Conservation (phyloP, 2,888 invertebrate species). For the Agonopterix heracliana region DNA sequence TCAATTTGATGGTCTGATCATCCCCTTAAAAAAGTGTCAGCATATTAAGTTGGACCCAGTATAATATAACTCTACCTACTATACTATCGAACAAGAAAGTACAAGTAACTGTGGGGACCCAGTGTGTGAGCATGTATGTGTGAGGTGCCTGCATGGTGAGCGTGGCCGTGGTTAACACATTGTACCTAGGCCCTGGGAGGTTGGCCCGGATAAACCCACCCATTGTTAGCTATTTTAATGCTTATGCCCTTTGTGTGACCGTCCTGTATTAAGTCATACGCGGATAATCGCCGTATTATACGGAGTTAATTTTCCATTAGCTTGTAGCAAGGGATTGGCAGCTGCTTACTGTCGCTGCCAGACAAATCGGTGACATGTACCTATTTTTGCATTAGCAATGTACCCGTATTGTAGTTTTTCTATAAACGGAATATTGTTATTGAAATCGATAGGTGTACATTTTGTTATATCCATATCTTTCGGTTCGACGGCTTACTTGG, state of each 20-base stretch:
- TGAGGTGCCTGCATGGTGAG: conserved; percentile 16
- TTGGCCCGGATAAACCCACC: conserved; percentile 64
- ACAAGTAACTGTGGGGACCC: neutral
- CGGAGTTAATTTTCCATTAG: conserved; percentile 70
- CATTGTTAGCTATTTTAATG: conserved; percentile 73
- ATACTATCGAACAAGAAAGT: neutral
- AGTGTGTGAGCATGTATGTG: neutral
- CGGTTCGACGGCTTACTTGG: no score
- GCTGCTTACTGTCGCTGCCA: conserved; percentile 52
- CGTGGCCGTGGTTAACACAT: conserved; percentile 42
- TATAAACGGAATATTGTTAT: conserved; percentile 2
- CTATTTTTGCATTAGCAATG: conserved; percentile 12
- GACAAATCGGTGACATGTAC: conserved; percentile 38
- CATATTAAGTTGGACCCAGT: no score
- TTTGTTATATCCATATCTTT: no score
- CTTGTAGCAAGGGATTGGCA: conserved; percentile 50
- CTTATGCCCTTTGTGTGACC: conserved; percentile 66
- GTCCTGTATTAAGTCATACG: conserved; percentile 71
- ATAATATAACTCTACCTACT: no score
- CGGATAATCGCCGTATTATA: conserved; percentile 73
- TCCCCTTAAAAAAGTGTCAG: no score
- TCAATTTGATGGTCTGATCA: no score
- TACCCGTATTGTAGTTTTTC: conserved; percentile 7
- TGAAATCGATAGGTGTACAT: conserved; percentile 2
- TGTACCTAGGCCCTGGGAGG: conserved; percentile 47